Evolutionary conservation across 2,888 invertebrate genomes (phyloP), one percentile per base, ranked within the genome.

Genomic region (Volucella inflata): DNA sequence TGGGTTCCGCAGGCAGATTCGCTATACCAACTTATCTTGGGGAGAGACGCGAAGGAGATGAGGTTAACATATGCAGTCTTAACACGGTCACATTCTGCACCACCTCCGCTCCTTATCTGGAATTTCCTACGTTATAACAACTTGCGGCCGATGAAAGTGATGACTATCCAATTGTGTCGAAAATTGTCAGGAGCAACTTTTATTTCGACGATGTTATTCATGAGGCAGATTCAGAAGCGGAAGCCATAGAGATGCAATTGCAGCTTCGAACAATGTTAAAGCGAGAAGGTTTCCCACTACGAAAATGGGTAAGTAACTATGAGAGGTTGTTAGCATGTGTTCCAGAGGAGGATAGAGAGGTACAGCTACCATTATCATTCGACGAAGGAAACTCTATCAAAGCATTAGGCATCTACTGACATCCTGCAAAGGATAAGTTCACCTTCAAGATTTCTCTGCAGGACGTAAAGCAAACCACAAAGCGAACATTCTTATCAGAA

Each of bases 21-120:
- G 9, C 40, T 62, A 6, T 68, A 82, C 51, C 87, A 83, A 57
- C 53, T 75, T 1, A 68, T 80, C 40, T 50, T 77, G 17, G 79
- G 75, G 87, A 57, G 57, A 57, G 30, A 57, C 17, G 0, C 0
- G 46, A 57, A 16, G 30, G n/a, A 11, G 59, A 44, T 2, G 59
- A 57, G 0, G 12, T 71, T 4, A 71, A 50, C 6, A 21, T n/a
- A 9, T 59, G 40, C 16, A 40, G 17, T 2, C 21, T 48, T 0
- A 70, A 48, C 10, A 71, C 53, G 9, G 68, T 70, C 30, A 70
- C 68, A n/a, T 70, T 70, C 14, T 30, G 55, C 44, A 53, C 68
- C 16, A 40, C 38, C 11, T 21, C 67, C 6, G 68, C 68, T 11
- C 68, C 46, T 9, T 60, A 44, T 11, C 12, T 60, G 14, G 60